Conservation (phyloP, 37 sponge, comb jelly and placozoan genomes). For the Haliclona indistincta region DNA sequence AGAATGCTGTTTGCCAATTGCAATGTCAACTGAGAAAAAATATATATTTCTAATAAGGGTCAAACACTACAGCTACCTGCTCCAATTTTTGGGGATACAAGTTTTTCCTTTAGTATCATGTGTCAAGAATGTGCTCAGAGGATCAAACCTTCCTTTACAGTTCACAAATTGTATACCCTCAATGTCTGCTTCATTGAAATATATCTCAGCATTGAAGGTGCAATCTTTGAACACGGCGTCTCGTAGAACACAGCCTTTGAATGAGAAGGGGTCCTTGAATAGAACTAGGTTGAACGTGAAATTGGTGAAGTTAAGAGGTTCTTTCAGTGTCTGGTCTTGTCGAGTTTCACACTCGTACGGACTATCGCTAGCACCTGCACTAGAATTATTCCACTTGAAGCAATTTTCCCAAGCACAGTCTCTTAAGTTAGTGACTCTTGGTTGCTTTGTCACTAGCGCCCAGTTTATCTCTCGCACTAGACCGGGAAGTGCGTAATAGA, state of each 20-base stretch:
- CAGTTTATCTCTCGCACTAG: conserved; percentile 16
- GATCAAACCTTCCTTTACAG: conserved; percentile 21
- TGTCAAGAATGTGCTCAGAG: no score
- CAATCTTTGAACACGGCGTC: conserved; percentile 37
- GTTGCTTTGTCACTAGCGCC: background rate
- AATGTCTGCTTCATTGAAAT: conserved; percentile 33
- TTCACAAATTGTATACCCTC: conserved; percentile 7
- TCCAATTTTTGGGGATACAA: background rate
- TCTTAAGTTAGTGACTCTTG: background rate
- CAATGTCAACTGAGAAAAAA: background rate
- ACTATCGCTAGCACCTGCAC: background rate
- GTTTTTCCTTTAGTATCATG: no score
- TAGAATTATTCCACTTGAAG: background rate
- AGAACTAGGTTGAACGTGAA: conserved; percentile 12
- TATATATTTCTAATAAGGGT: background rate
- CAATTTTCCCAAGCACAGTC: background rate
- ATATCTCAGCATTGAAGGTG: conserved; percentile 1
- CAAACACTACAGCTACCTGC: background rate
- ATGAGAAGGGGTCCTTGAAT: conserved; percentile 19
- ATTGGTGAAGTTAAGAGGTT: conserved; percentile 27
- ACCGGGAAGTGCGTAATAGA: conserved; percentile 20
- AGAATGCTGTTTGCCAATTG: no score
- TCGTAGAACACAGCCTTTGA: conserved; percentile 25
- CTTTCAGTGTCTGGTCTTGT: no score
- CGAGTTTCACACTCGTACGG: background rate